phyloP scores from a whole-genome alignment of 2,888 invertebrate genomes.

The Mellilla xanthometata region DNA sequence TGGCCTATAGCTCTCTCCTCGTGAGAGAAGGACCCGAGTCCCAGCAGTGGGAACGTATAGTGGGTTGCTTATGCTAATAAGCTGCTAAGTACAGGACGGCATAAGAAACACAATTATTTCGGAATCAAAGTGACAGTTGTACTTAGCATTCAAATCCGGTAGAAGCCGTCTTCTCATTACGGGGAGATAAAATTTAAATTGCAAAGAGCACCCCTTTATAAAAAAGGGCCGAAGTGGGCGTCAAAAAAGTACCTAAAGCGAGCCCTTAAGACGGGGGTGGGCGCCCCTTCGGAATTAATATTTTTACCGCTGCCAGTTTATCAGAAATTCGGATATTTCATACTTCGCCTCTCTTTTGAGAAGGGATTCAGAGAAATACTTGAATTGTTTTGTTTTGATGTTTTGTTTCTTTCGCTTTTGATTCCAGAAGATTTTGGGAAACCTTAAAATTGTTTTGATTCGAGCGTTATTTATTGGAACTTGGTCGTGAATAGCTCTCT shows the following conservation, averaged over 20 bases:
- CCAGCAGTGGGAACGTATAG: too few relatives aligned
- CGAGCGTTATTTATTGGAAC: background rate
- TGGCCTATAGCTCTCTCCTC: too few relatives aligned
- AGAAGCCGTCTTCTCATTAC: conserved; percentile 60
- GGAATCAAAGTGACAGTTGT: conserved; percentile 27
- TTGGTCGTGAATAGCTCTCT: too few relatives aligned
- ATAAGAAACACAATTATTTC: conserved; percentile 16
- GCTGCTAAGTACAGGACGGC: too few relatives aligned
- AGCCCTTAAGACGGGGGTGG: conserved; percentile 40
- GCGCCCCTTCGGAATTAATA: conserved; percentile 53
- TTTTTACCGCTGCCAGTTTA: conserved; percentile 62
- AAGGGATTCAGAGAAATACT: conserved; percentile 14
- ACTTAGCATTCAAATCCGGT: conserved; percentile 32
- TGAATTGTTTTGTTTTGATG: conserved; percentile 21
- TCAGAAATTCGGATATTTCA: conserved; percentile 44
- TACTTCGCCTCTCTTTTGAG: conserved; percentile 14
- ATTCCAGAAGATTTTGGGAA: conserved; percentile 19
- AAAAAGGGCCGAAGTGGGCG: conserved; percentile 73
- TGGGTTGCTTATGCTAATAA: too few relatives aligned
- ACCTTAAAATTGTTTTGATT: conserved; percentile 1
- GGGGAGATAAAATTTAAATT: conserved; percentile 78
- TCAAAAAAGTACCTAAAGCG: conserved; percentile 61
- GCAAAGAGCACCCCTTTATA: conserved; percentile 66
- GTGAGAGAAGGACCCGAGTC: too few relatives aligned
- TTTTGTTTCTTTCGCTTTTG: conserved; percentile 26